Evolutionary conservation across 1,140 invertebrate species (phyloP).

Genomic region (Atta colombica): DNA sequence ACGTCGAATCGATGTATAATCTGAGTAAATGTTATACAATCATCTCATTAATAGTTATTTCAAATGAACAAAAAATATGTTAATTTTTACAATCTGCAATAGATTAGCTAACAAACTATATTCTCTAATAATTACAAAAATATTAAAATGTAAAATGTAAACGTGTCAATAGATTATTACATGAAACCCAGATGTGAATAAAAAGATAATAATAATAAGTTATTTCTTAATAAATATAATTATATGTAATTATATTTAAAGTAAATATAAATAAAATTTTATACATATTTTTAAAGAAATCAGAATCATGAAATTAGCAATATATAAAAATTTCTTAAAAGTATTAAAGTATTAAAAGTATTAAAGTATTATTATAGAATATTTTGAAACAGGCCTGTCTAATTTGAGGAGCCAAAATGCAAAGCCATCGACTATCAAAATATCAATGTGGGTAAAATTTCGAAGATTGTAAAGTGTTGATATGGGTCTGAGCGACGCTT

Average conservation of each 20-base stretch:
- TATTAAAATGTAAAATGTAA: not conserved
- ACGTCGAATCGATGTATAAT: not conserved
- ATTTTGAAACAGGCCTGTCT: not conserved
- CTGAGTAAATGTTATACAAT: not conserved
- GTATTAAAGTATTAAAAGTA: no score
- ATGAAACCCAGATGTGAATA: not conserved
- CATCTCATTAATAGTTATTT: not conserved
- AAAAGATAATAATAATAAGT: not conserved
- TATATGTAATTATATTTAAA: not conserved
- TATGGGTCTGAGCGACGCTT: no score
- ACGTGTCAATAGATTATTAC: not conserved
- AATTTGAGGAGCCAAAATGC: no score
- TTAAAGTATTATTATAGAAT: not conserved
- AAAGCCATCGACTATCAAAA: no score
- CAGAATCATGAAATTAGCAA: not conserved
- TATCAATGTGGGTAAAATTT: no score
- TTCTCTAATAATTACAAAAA: not conserved
- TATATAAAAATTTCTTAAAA: not conserved
- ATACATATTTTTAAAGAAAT: not conserved
- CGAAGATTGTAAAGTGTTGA: no score
- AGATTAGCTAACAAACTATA: not conserved
- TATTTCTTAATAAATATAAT: slow-evolving; percentile 4
- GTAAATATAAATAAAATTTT: not conserved
- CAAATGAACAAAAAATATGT: not conserved
- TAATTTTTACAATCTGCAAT: not conserved